phyloP scores from a whole-genome alignment of 2,113 vertebrate genomes.

The Triplophysa siluroides region DNA sequence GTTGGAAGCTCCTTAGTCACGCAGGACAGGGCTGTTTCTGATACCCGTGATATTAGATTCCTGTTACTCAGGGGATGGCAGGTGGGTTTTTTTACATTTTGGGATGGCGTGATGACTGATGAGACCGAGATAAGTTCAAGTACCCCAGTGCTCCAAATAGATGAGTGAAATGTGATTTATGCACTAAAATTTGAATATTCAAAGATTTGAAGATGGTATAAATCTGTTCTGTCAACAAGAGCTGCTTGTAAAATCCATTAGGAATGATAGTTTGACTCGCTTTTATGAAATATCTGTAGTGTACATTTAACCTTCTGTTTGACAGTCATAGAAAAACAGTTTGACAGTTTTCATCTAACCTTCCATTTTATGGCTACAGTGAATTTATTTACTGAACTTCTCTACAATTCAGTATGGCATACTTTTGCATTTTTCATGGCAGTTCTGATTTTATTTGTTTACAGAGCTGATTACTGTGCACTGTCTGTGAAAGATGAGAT shows the following conservation, averaged over 20 bases:
- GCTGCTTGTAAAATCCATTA: neutral
- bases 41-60: too few relatives aligned
- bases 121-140: neutral
- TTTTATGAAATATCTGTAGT: neutral
- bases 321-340: neutral
- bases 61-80: neutral
- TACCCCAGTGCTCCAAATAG: neutral
- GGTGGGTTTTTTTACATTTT: neutral
- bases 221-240: neutral
- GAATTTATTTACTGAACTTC: neutral
- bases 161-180: neutral
- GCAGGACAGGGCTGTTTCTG: too few relatives aligned
- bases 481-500: slow-evolving; percentile 20
- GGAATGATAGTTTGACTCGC: neutral
- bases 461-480: neutral
- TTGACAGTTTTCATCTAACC: neutral
- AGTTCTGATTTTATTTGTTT: slow-evolving; percentile 4
- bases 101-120: neutral
- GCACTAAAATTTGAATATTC: neutral
- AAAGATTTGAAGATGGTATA: neutral
- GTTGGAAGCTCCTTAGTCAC: neutral
- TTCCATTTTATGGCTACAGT: neutral
- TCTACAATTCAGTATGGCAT: neutral
- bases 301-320: neutral
- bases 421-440: neutral